Evolutionary conservation across 1,140 invertebrate species (phyloP).

Genomic region (Papilio dardanus): DNA sequence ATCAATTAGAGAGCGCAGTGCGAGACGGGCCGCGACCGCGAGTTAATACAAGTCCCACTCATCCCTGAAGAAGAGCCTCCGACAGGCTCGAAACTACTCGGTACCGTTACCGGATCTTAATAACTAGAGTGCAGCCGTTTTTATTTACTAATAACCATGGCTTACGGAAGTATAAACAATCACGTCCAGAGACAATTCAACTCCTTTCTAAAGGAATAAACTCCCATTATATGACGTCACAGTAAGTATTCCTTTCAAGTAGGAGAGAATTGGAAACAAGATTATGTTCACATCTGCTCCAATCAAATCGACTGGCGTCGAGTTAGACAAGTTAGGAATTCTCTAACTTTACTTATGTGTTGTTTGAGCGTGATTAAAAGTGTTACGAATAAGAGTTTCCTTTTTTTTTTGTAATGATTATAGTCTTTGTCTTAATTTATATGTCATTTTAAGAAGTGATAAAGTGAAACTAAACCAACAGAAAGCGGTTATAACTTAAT

Average conservation of each 20-base stretch:
- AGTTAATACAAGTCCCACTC: no score
- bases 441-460: no score
- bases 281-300: constrained; percentile 17
- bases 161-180: neutral
- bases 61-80: no score
- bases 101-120: no score
- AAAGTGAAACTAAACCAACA: no score
- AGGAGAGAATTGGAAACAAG: neutral
- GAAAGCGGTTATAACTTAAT: no score
- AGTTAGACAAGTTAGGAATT: constrained; percentile 12
- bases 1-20: no score
- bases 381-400: neutral
- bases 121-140: no score
- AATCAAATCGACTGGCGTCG: constrained; percentile 8
- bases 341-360: constrained; percentile 14
- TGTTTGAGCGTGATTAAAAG: constrained; percentile 18
- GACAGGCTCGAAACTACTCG: no score
- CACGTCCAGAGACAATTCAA: no score
- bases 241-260: constrained; percentile 15
- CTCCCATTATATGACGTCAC: neutral
- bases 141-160: no score
- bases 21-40: no score
- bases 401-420: neutral
- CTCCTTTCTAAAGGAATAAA: neutral
- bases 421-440: neutral